phyloP scores from a whole-genome alignment of 2,888 invertebrate species.

The Hylaea fasciaria region DNA sequence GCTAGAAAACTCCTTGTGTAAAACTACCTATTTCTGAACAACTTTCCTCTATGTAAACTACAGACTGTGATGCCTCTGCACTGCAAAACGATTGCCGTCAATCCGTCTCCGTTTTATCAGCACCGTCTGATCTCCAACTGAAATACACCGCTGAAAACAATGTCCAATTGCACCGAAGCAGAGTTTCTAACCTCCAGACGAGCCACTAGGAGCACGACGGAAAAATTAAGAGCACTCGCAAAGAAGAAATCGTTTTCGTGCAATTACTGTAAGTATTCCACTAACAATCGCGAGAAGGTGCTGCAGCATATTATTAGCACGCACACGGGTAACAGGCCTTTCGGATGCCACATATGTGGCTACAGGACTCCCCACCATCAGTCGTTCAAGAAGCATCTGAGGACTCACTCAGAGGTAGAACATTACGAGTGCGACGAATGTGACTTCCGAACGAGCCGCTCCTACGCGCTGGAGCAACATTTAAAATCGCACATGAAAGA shows the following conservation, averaged over 20 bases:
- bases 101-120: too few relatives aligned
- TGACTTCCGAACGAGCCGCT: conserved; percentile 1
- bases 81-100: too few relatives aligned
- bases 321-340: neutral
- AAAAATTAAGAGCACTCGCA: neutral
- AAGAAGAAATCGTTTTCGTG: neutral
- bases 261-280: conserved; percentile 6
- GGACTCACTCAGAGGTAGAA: neutral
- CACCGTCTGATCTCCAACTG: too few relatives aligned
- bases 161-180: too few relatives aligned
- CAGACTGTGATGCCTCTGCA: too few relatives aligned
- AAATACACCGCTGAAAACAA: too few relatives aligned
- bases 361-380: neutral
- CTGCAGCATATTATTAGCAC: conserved; percentile 1
- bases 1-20: too few relatives aligned
- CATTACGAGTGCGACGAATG: conserved; percentile 1
- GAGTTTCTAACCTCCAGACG: neutral
- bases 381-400: neutral
- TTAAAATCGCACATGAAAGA: conserved; percentile 5
- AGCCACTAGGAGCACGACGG: neutral
- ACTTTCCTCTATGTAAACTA: too few relatives aligned
- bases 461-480: neutral
- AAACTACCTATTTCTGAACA: too few relatives aligned
- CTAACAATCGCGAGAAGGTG: conserved; percentile 1
- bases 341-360: neutral